A percentile compares a stretch with the other conserved stretches of the same genome.
These are phyloP conservation scores for Pocillopora verrucosa DNA, from an alignment of 64 coral and sea anemone species.

Conservation along the genomic window DNA sequence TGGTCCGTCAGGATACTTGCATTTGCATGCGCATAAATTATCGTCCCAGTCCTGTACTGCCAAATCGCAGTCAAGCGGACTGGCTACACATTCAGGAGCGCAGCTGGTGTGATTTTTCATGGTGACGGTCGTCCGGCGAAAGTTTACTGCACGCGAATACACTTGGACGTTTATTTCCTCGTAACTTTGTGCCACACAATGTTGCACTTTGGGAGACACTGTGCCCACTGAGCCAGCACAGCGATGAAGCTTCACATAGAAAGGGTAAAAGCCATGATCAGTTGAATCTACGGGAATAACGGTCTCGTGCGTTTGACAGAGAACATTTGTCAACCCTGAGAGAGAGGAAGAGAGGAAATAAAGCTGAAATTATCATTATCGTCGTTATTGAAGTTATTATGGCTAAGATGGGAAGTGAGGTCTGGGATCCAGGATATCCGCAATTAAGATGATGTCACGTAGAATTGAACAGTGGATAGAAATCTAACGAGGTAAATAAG, in stretches of 20 bases:
- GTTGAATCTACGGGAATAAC: neutral
- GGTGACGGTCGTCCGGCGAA: neutral
- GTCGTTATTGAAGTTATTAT: neutral
- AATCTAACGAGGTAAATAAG: too few species aligned
- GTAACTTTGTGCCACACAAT: neutral
- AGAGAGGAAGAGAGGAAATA: neutral
- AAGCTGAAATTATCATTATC: neutral
- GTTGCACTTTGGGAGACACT: slow-evolving; percentile 30
- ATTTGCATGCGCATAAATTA: slow-evolving; percentile 10
- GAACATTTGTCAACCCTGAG: neutral
- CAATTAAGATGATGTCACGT: too few species aligned
- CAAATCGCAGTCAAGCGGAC: neutral
- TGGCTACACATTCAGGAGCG: slow-evolving; percentile 1
- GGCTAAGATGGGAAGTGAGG: neutral
- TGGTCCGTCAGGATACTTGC: slow-evolving; percentile 24
- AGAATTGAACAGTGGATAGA: too few species aligned
- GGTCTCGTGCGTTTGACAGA: neutral
- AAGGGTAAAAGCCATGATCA: slow-evolving; percentile 35
- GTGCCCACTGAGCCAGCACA: slow-evolving; percentile 15
- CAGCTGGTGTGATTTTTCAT: slow-evolving; percentile 55
- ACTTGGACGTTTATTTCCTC: slow-evolving; percentile 10
- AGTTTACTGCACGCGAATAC: neutral
- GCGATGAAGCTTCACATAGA: slow-evolving; percentile 59
- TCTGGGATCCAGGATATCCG: neutral
- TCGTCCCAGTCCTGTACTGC: slow-evolving; percentile 31